Conservation (phyloP, 2,797 vertebrate genomes). For the Vespertilio murinus region DNA sequence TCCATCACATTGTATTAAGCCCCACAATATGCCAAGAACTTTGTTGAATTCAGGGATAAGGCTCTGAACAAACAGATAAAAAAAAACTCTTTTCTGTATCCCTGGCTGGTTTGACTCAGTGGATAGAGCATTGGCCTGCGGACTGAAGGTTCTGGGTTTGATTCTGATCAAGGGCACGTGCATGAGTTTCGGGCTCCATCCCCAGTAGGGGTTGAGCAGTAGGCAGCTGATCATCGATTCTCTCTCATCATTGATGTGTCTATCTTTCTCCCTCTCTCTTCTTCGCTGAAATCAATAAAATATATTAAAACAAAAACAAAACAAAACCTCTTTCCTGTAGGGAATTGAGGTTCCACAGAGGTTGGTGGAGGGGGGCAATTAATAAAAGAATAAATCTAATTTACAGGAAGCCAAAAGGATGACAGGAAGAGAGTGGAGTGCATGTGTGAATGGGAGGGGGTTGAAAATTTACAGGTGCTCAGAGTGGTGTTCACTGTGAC, state of each 20-base stretch:
- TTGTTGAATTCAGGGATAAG: background rate
- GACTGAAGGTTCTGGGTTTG: no score
- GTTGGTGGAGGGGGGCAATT: background rate
- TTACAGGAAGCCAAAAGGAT: background rate
- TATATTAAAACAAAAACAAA: no score
- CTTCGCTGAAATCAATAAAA: no score
- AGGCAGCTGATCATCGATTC: no score
- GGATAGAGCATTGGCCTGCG: no score
- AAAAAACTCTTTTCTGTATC: background rate
- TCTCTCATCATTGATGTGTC: no score
- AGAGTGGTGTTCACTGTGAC: background rate
- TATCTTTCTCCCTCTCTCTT: no score
- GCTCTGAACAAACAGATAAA: background rate
- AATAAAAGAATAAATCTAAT: background rate
- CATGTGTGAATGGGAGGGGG: background rate
- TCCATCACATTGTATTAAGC: background rate
- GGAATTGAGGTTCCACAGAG: background rate
- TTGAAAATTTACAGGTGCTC: background rate
- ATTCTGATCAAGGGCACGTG: no score
- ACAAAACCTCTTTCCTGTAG: background rate
- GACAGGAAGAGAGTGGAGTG: background rate
- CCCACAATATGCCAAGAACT: no score
- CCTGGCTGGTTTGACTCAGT: no score
- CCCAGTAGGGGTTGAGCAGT: no score
- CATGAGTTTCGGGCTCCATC: rapidly evolving